Conservation (phyloP, 2,797 vertebrate genomes). For the Danio jaintianensis region DNA sequence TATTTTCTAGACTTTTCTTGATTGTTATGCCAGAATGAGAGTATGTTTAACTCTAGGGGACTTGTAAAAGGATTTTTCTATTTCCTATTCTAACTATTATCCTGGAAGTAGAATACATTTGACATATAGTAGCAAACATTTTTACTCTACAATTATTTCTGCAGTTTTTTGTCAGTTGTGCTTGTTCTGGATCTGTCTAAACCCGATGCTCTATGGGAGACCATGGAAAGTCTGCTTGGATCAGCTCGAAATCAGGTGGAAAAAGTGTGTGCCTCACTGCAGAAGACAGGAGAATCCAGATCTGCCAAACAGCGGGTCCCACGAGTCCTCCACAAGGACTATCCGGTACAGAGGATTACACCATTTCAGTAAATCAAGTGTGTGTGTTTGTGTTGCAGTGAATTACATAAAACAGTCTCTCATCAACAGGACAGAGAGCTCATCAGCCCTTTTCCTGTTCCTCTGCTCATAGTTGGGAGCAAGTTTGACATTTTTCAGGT, state of each 20-base stretch:
- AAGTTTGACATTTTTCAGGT: conserved; percentile 97
- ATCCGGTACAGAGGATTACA: conserved; percentile 78
- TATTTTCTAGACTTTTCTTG: too few species aligned
- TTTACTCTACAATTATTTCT: conserved; percentile 46
- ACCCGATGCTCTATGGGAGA: conserved; percentile 88
- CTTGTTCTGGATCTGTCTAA: conserved; percentile 93
- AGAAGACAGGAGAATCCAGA: conserved; percentile 77
- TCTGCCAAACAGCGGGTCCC: conserved; percentile 74
- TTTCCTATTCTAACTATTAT: too few species aligned
- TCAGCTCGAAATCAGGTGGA: conserved; percentile 82
- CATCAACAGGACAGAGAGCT: conserved; percentile 90
- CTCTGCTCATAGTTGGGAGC: conserved; percentile 93
- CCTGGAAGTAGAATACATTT: neutral
- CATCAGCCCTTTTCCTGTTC: conserved; percentile 91
- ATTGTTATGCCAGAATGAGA: too few species aligned
- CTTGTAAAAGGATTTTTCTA: too few species aligned
- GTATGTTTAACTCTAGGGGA: too few species aligned
- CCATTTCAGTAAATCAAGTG: neutral
- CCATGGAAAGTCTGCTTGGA: conserved; percentile 88
- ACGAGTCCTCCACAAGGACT: conserved; percentile 85
- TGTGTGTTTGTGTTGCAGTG: conserved; percentile 21
- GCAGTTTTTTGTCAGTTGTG: conserved; percentile 87
- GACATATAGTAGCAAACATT: neutral
- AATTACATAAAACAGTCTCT: conserved; percentile 22
- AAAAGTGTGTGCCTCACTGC: conserved; percentile 77